Evolutionary conservation across 2,797 vertebrate genomes (phyloP), one percentile per base, ranked within the genome.

Genomic region (Lycodopsis pacificus): DNA sequence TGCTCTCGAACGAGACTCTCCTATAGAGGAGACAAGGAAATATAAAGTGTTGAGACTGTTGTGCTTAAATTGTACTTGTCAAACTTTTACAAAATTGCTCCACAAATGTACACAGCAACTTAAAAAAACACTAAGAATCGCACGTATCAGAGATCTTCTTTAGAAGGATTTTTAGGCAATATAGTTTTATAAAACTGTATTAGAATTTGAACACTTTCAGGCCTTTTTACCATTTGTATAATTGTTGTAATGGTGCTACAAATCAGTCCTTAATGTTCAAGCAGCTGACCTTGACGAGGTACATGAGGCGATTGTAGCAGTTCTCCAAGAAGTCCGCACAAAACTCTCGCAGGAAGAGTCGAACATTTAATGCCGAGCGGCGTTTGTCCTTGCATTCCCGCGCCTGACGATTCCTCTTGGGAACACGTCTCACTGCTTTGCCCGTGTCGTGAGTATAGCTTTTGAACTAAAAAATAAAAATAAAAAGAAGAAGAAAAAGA

Each of bases 231-330:
- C 7, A n/a, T 70, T 51, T 51, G 44, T 14, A 42, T 22, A 7
- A 4, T 32, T 36, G n/a, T 46, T 62, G 4, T 19, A 27, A n/a
- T n/a, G 49, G 49, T 51, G 40, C 34, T 25, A 34, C 3, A 71
- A 51, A 53, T 0, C 53, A 61, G 9, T 48, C 2, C 15, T 54
- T 48, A 3, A 13, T 7, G 0, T 57, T 1, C 51, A 13, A 48
- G 53, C 5, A 11, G 22, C 85, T 27, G 53, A 94, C 94, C 90
- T 94, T 94, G 48, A 94, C 94, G 0, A 96, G 94, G 79, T 96
- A 96, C 98, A 99, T 98, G 78, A 99, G 96, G n/a, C 89, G 95
- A 91, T 99, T 99, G 87, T 99, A 99, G 93, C 98, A 99, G 93
- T 95, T 94, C 81, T 99, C 96, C 87, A 99, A 81, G 82, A 99